Base-by-base conservation (phyloP, 2,888 invertebrate genomes). In the Nematopogon swammerdamellus region DNA sequence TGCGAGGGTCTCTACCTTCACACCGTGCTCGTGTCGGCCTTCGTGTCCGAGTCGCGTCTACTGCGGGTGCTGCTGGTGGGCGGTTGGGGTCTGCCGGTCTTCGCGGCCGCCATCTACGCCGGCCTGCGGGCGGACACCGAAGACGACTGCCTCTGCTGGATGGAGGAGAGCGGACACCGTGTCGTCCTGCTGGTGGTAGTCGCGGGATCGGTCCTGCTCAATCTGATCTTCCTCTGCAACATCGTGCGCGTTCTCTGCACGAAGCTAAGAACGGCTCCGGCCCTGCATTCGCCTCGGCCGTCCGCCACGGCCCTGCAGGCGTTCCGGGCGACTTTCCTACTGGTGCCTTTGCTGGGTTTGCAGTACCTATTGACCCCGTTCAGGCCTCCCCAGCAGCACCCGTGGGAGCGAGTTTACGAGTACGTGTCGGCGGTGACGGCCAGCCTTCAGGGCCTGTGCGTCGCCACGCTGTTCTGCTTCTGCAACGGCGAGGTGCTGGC, bases 401-500 rank as follows among this genome's bases (percentile, higher is more conserved):
- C 85, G 56, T 89, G 87, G 86, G 89, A 89, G 72, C 82, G 85
- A 56, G 82, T 85, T 56, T 95, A 95, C 79, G 92, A 92, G 72
- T 85, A 92, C 64, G 82, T 90, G 56, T 88, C 93, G 19, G 95
- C 95, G 56, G 82, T 94, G 60, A 89, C 91, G 47, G 89, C 92
- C 52, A 94, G 95, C 51, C 90, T 94, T 71, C 86, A 96, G 91
- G 96, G 96, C 53, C 84, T 95, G 52, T 93, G 92, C 68, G 95
- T 96, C 49, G 93, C 96, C 36, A 86, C 92, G 54, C 84, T 96
- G 48, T 95, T 93, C 76, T 95, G 95, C 69, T 96, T 96, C 83
- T 93, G 91, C 80, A 96, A 96, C 67, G 95, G 95, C 56, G 96
- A 96, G 86, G 96, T 96, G 72, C 86, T 91, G 60, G 89, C 91